phyloP scores from a whole-genome alignment of 1,140 invertebrate genomes.

The Lasioglossum albipes region DNA sequence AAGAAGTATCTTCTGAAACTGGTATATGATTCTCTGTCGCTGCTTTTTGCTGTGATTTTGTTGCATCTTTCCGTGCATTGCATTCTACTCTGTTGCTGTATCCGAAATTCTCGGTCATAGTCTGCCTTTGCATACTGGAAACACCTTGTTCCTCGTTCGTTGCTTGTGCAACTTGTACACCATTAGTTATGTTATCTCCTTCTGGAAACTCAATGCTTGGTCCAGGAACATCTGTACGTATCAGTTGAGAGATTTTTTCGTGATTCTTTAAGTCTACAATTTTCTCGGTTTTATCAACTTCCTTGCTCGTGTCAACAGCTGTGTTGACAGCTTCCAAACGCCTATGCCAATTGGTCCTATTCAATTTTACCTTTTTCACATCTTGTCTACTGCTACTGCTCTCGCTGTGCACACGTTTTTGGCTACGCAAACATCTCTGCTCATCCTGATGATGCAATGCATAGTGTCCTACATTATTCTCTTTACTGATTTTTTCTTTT shows the following conservation, averaged over 20 bases:
- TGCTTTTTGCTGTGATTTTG: not conserved
- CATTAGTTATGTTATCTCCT: not conserved
- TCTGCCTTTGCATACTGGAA: not conserved
- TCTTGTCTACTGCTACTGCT: not conserved
- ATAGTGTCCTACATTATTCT: not conserved
- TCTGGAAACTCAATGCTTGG: not conserved
- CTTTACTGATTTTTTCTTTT: too few relatives aligned
- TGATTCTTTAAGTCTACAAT: not conserved
- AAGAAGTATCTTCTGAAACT: not conserved
- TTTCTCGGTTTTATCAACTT: not conserved
- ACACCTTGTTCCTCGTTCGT: not conserved
- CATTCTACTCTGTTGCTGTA: not conserved
- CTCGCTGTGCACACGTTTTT: not conserved
- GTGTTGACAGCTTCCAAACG: not conserved
- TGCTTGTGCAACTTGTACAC: not conserved
- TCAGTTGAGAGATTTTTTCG: not conserved
- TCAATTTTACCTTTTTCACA: slow-evolving; percentile 14
- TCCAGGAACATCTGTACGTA: not conserved
- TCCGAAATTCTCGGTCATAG: not conserved
- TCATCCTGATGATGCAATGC: not conserved
- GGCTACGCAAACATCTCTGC: slow-evolving; percentile 6
- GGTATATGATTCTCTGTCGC: not conserved
- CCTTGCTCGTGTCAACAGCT: too few relatives aligned
- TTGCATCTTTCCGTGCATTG: not conserved
- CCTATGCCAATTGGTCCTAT: not conserved